Evolutionary conservation across 2,797 vertebrate species (phyloP), one percentile per base, ranked within the genome.

Genomic region (Myotis vivesi): DNA sequence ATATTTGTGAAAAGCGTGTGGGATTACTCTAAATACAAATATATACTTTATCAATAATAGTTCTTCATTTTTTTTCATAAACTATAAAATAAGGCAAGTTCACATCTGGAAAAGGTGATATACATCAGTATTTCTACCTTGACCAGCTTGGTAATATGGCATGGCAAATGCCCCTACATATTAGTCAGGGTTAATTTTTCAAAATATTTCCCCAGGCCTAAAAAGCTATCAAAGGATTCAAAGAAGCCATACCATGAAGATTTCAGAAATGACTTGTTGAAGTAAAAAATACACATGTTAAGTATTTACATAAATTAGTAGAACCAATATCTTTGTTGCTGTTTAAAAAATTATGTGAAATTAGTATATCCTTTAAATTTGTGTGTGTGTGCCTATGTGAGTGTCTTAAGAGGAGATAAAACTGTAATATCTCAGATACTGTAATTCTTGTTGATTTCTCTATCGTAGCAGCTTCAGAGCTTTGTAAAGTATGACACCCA

Each of bases 61-160:
- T 95, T 97, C 68, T 95, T 95, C 90, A 76, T 83, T 72, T 62
- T 96, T 69, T 80, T 95, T 85, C 72, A 83, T 28, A 98, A 97
- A 97, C 97, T 98, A 98, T 96, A 98, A 98, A 98, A 97, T 98
- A 98, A 98, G 98, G 98, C 97, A 98, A 98, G 97, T 98, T 98
- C 96, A 97, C 92, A 97, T 97, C 91, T 97, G 94, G 97, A 98
- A 98, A 98, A 98, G 97, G 96, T 98, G 96, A 97, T 97, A 96
- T 80, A 97, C 86, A 90, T 96, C 95, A 97, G 79, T 94, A 95
- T 94, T 97, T 97, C 96, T 96, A 97, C 81, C 71, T 82, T 92
- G 66, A 94, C 90, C 72, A 94, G 96, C 96, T 96, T 97, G 72
- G 80, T 62, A 97, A 97, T 94, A 97, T 89, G 95, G 73, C 64